Evolutionary conservation across 2,797 vertebrate species (phyloP), one percentile per base, ranked within the genome.

Genomic region (Nyctalus aviator): DNA sequence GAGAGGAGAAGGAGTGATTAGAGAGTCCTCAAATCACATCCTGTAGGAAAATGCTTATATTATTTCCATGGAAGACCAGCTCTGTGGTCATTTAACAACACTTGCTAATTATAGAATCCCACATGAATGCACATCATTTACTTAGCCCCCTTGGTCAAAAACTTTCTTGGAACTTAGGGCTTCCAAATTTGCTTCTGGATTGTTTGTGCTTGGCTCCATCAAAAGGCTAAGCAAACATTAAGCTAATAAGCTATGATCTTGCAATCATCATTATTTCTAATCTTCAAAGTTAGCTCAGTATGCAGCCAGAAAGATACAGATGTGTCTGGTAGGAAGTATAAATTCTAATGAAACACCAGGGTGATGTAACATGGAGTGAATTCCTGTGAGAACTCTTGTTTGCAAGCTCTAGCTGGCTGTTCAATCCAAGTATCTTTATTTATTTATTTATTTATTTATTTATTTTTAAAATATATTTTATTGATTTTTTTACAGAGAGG

Each of bases 191-290:
- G 91, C 66, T 83, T 95, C 55, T 95, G 84, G 62, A 84, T 93
- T 96, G 64, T 94, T 97, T 95, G 69, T 95, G 88, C 77, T 95
- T 95, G 90, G 78, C 88, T 96, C 55, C 20, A 90, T 50, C 27
- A 86, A 96, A 95, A 94, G 85, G 88, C 95, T 96, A 95, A 91
- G 83, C 50, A 97, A 97, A 95, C 78, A 96, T 95, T 92, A 90
- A 93, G 77, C 73, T 94, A 96, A 95, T 95, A 96, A 94, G 66
- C 83, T 95, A 72, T 95, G 85, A 96, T 97, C 94, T 97, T 96
- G 96, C 94, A 96, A 97, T 96, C 88, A 93, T 88, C 79, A 96
- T 95, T 93, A 94, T 97, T 84, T 95, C 72, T 75, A 95, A 50
- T 93, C 88, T 79, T 79, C n/a, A 93, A 93, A 91, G 92, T 93